A percentile compares a stretch with the other conserved stretches of the same genome.
phyloP scores from a whole-genome alignment of 2,888 invertebrate species.

The Enoplolaimus lenunculus region DNA sequence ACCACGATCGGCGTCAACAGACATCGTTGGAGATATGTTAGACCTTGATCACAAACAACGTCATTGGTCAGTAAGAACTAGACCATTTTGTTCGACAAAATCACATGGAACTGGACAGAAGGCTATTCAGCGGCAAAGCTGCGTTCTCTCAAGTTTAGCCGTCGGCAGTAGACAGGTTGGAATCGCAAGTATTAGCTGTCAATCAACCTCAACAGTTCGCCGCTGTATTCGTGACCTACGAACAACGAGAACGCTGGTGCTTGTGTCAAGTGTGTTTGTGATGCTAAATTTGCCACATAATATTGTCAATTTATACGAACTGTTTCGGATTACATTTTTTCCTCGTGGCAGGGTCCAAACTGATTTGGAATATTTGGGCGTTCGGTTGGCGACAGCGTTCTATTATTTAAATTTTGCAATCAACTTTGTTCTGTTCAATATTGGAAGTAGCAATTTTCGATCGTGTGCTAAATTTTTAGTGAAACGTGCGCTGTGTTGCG shows the following conservation, averaged over 20 bases:
- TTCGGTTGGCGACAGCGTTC: neutral
- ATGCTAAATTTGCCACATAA: constrained; percentile 11
- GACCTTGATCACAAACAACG: too few relatives aligned
- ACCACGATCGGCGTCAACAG: too few relatives aligned
- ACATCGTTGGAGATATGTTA: too few relatives aligned
- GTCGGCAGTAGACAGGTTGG: too few relatives aligned
- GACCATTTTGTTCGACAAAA: too few relatives aligned
- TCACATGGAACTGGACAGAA: too few relatives aligned
- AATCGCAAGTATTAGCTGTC: too few relatives aligned
- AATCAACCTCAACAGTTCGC: too few relatives aligned
- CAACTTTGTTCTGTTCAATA: constrained; percentile 12
- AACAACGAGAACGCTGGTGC: constrained; percentile 12
- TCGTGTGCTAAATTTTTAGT: constrained; percentile 3
- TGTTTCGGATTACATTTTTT: neutral
- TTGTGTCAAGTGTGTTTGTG: constrained; percentile 12
- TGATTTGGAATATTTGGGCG: neutral
- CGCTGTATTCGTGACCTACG: neutral
- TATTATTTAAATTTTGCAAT: constrained; percentile 17
- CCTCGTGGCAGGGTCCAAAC: neutral
- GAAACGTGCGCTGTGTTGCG: neutral
- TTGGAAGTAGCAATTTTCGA: constrained; percentile 12
- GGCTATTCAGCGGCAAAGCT: too few relatives aligned
- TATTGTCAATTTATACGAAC: constrained; percentile 1
- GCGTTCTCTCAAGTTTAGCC: too few relatives aligned
- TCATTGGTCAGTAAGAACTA: too few relatives aligned